Conservation (phyloP, 2,797 vertebrate species). For the Diglossa cyanea region DNA sequence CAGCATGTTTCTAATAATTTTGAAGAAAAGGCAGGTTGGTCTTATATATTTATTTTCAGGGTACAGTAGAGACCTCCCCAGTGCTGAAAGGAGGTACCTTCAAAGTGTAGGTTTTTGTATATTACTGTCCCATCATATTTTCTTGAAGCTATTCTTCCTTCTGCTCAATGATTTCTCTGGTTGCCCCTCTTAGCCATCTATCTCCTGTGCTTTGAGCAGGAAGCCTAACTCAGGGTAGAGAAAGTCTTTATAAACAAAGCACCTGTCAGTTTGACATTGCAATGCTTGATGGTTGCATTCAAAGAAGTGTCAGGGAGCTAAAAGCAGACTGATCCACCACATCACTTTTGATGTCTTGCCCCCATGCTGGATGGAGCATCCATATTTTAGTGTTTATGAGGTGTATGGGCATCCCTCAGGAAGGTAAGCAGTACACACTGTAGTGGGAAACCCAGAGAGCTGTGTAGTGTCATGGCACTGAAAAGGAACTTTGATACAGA, state of each 20-base stretch:
- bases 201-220: neutral
- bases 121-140: neutral
- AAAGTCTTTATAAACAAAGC: neutral
- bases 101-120: accelerated
- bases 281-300: neutral
- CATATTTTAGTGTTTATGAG: neutral
- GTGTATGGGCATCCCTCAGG: neutral
- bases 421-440: neutral
- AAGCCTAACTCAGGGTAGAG: neutral
- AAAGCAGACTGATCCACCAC: neutral
- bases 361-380: neutral
- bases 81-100: neutral
- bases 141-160: neutral
- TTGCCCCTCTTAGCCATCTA: neutral
- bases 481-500: neutral
- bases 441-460: neutral
- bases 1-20: neutral
- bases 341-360: neutral
- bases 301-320: neutral
- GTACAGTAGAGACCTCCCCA: neutral
- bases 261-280: neutral
- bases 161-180: neutral
- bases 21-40: neutral
- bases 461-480: neutral
- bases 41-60: neutral